Percentiles rank a stretch among this genome's conserved stretches.
These are phyloP conservation scores for Desoria tigrina DNA, from an alignment of 2,888 invertebrate genomes.

Conservation along the genomic window DNA sequence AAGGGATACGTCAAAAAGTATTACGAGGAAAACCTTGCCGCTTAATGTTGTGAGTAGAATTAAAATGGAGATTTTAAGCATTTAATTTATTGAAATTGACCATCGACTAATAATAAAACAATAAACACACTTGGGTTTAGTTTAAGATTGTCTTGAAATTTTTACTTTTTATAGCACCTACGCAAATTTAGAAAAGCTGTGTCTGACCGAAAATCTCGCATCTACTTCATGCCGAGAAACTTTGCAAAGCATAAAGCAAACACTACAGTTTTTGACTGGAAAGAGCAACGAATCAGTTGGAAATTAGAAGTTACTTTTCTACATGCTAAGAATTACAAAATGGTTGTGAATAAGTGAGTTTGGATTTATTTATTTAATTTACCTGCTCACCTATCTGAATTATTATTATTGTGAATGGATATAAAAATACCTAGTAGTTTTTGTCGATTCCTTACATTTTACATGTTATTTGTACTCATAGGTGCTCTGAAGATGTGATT, in stretches of 20 bases:
- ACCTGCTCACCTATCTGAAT: too few relatives aligned
- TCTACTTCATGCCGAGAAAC: constrained; percentile 71
- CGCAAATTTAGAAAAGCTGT: constrained; percentile 65
- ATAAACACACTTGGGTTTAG: neutral
- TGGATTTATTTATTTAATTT: too few relatives aligned
- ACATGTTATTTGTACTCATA: too few relatives aligned
- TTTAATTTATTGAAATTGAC: neutral
- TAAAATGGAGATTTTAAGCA: too few relatives aligned
- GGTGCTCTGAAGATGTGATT: constrained; percentile 64
- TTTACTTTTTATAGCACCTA: too few relatives aligned
- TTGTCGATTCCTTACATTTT: too few relatives aligned
- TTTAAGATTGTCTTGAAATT: neutral
- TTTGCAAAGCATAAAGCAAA: constrained; percentile 73
- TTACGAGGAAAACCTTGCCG: constrained; percentile 16
- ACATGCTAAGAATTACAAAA: constrained; percentile 68
- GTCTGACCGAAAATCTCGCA: constrained; percentile 62
- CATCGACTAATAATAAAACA: too few relatives aligned
- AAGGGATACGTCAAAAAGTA: constrained; percentile 21
- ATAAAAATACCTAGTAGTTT: too few relatives aligned
- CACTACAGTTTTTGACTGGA: constrained; percentile 68
- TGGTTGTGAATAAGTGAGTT: constrained; percentile 65
- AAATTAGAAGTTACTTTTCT: constrained; percentile 80
- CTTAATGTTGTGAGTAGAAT: too few relatives aligned
- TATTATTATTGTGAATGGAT: too few relatives aligned
- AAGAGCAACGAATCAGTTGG: constrained; percentile 72